Evolutionary conservation across 2,888 invertebrate genomes (phyloP), one percentile per base, ranked within the genome.

Genomic region (Cantharis rufa): DNA sequence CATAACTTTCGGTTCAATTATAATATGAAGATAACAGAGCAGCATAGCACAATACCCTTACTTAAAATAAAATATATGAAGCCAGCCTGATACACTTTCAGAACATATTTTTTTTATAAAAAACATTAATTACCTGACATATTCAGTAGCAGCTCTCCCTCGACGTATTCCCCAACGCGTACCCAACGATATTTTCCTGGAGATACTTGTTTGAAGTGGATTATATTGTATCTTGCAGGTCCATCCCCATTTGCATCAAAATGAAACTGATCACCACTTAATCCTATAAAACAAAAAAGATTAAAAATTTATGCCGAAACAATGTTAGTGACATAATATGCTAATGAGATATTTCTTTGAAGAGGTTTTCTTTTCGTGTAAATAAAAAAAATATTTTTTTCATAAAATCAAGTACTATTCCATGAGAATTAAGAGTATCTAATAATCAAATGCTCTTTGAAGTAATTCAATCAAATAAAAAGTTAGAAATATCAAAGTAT

Each of bases 201-300:
- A 1, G 92, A 89, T 10, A 92, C 90, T 86, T 96, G 96, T 86
- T 97, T 96, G 90, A 98, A 98, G 88, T 98, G 98, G 78, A 98
- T 94, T 82, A 98, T 98, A 86, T 97, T 96, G 90, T 98, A 98
- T 63, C 98, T 91, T 0, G 98, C 96, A 0, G 98, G 98, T 0
- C 98, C 98, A 84, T 98, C 98, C 0, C 98, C 97, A 83, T 96
- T 95, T 77, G 89, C 90, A 87, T 97, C 96, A 88, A 98, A 98
- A 82, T 93, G 94, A 89, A 98, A 98, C 85, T 93, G 91, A 87
- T 97, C 96, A 0, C 95, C 95, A 82, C 95, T 96, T 27, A 98
- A 89, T 85, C 98, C 98, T 97, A n/a, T 13, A 32, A 32, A 32
- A 32, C n/a, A 48, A 48, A 48, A n/a, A 7, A 48, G 9, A 9